phyloP scores from a whole-genome alignment of 2,113 vertebrate genomes.

The Corythornis vintsioides region DNA sequence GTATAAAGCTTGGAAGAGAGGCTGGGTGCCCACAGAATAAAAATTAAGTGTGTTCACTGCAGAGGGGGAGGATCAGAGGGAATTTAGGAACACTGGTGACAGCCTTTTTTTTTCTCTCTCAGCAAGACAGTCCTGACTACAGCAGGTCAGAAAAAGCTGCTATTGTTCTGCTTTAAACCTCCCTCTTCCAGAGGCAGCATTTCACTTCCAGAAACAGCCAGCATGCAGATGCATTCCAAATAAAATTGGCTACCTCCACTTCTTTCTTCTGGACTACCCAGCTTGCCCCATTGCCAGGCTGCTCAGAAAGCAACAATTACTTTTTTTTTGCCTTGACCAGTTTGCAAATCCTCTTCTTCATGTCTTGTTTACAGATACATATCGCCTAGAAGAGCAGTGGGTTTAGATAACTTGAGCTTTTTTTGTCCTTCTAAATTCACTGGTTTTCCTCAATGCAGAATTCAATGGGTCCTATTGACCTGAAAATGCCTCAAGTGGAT shows the following conservation, averaged over 20 bases:
- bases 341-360: background rate
- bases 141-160: background rate
- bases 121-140: constrained; percentile 30
- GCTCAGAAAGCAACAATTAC: background rate
- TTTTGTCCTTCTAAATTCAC: background rate
- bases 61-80: constrained; percentile 45
- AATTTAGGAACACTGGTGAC: constrained; percentile 47
- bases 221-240: background rate
- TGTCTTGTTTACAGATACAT: background rate
- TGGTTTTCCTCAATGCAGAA: background rate
- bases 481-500: background rate
- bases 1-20: constrained; percentile 59
- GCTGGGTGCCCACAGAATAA: constrained; percentile 63
- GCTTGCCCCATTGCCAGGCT: background rate
- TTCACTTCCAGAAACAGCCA: constrained; percentile 2
- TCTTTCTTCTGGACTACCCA: background rate
- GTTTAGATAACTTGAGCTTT: background rate
- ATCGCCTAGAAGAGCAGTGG: background rate
- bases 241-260: background rate
- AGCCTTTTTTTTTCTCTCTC: constrained; percentile 55
- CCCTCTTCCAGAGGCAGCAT: constrained; percentile 38
- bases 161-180: constrained; percentile 57
- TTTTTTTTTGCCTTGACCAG: background rate
- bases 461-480: background rate
- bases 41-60: constrained; percentile 1